These are phyloP conservation scores for Bubo blakistoni DNA, from an alignment of 2,113 vertebrate species.

Conservation along the genomic window DNA sequence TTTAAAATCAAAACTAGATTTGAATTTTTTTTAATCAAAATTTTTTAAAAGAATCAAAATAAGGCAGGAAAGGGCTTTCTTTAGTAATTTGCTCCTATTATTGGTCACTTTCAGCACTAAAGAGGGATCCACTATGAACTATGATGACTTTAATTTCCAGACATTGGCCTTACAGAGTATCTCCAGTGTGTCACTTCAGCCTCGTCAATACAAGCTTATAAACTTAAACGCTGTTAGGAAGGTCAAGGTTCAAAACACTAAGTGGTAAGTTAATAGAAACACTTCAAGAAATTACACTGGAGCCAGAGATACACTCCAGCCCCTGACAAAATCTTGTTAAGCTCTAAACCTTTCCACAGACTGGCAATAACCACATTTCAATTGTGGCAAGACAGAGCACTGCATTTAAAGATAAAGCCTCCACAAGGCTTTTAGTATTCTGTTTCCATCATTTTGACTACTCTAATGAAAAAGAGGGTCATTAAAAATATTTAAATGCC, in stretches of 20 bases:
- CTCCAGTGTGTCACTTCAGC: neutral
- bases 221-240: neutral
- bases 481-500: neutral
- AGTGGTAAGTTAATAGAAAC: neutral
- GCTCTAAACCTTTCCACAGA: neutral
- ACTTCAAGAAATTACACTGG: neutral
- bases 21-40: neutral
- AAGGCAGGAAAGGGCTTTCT: neutral
- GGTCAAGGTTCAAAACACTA: neutral
- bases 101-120: neutral
- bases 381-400: neutral
- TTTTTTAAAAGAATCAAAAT: neutral
- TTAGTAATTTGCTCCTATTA: neutral
- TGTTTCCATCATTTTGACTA: neutral
- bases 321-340: neutral
- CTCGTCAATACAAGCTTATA: neutral
- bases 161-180: neutral
- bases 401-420: neutral
- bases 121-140: neutral
- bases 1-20: neutral
- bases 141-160: neutral
- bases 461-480: neutral
- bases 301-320: neutral
- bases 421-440: neutral
- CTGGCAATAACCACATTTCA: neutral